These are phyloP conservation scores for Eupithecia subumbrata DNA, from an alignment of 2,888 invertebrate genomes.

Conservation along the genomic window DNA sequence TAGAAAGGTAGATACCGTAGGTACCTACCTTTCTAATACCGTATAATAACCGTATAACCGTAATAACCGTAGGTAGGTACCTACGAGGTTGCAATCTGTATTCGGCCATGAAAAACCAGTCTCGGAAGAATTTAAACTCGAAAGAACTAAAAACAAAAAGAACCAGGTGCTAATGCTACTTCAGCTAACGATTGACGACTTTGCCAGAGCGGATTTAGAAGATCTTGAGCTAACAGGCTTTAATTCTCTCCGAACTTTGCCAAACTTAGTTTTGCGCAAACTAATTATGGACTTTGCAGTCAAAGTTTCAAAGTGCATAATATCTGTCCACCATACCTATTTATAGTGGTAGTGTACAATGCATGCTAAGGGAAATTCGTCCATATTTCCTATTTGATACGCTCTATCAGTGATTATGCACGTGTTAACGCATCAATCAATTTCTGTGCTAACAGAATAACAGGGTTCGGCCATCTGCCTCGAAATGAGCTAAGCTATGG, in stretches of 20 bases:
- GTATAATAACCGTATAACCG: no score
- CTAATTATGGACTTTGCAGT: slow-evolving; percentile 32
- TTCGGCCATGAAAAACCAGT: neutral
- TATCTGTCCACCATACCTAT: slow-evolving; percentile 21
- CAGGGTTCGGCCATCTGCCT: slow-evolving; percentile 33
- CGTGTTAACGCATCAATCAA: slow-evolving; percentile 34
- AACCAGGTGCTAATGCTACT: slow-evolving; percentile 1
- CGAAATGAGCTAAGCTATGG: slow-evolving; percentile 29
- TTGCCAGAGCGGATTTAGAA: slow-evolving; percentile 24
- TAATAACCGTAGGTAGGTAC: no score
- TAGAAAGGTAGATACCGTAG: no score
- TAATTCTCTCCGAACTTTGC: slow-evolving; percentile 9
- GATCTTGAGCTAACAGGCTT: slow-evolving; percentile 15
- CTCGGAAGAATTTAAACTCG: neutral
- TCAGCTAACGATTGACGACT: slow-evolving; percentile 4
- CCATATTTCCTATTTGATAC: slow-evolving; percentile 4
- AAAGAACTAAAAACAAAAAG: neutral
- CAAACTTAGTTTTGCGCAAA: slow-evolving; percentile 26
- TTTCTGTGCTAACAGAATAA: slow-evolving; percentile 30
- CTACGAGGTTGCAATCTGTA: neutral
- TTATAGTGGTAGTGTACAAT: slow-evolving; percentile 9
- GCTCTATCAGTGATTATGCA: slow-evolving; percentile 22
- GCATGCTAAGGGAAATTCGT: slow-evolving; percentile 10
- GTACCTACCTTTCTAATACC: no score
- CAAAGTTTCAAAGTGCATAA: slow-evolving; percentile 36